Percentiles rank a stretch among this genome's conserved stretches.
phyloP scores from a whole-genome alignment of 2,113 vertebrate genomes.

The Cyprinodon brontotheroides region DNA sequence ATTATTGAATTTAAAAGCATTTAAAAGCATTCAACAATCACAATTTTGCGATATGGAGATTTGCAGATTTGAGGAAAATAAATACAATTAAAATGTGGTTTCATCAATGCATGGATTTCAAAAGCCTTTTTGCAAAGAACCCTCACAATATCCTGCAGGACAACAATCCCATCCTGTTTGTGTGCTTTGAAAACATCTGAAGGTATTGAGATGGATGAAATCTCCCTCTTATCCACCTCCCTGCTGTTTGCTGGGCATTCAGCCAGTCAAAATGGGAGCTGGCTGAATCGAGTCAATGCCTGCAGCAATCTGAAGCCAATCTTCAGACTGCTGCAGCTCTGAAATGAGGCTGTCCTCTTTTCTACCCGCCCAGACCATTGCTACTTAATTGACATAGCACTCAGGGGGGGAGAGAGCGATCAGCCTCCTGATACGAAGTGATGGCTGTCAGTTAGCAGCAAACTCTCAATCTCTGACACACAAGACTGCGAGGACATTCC shows the following conservation, averaged over 20 bases:
- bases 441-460: slow-evolving; percentile 61
- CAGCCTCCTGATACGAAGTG: slow-evolving; percentile 61
- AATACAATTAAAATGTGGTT: background rate
- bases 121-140: slow-evolving; percentile 3
- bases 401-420: slow-evolving; percentile 48
- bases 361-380: slow-evolving; percentile 37
- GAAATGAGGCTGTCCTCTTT: slow-evolving; percentile 58
- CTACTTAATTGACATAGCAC: slow-evolving; percentile 59
- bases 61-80: background rate
- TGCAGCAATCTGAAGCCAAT: slow-evolving; percentile 62
- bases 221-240: slow-evolving; percentile 40
- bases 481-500: slow-evolving; percentile 6
- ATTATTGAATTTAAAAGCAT: too few species aligned
- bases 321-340: slow-evolving; percentile 41
- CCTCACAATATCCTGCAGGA: background rate
- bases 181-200: slow-evolving; percentile 41
- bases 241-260: slow-evolving; percentile 38
- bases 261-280: slow-evolving; percentile 43
- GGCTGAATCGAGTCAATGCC: slow-evolving; percentile 51
- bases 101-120: too few species aligned
- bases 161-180: slow-evolving; percentile 35
- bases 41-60: background rate
- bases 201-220: slow-evolving; percentile 39
- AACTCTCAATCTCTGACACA: slow-evolving; percentile 21
- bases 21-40: background rate